phyloP scores from a whole-genome alignment of 1,140 invertebrate genomes.

The Eupristina koningsbergeri region DNA sequence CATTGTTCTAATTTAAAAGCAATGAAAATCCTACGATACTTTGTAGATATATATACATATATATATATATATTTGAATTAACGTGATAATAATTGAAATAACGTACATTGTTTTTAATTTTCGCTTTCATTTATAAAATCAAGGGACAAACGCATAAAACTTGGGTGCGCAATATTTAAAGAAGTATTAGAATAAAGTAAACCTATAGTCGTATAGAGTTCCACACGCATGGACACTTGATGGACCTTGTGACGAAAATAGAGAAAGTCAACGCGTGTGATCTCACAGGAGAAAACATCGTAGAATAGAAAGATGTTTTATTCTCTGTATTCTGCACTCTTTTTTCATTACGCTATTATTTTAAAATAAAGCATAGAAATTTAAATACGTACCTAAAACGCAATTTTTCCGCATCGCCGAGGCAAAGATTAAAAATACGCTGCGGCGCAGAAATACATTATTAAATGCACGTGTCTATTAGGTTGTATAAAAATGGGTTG shows the following conservation, averaged over 20 bases:
- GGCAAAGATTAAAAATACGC: not conserved
- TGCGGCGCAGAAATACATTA: not conserved
- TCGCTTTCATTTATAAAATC: no score
- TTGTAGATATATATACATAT: no score
- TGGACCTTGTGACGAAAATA: not conserved
- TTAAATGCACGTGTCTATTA: not conserved
- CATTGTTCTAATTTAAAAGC: not conserved
- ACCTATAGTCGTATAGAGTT: not conserved
- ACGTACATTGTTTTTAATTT: no score
- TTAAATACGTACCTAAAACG: not conserved
- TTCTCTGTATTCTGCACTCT: not conserved
- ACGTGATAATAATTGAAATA: no score
- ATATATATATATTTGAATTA: not conserved
- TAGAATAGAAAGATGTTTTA: constrained; percentile 1
- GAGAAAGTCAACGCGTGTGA: not conserved
- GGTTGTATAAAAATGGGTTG: not conserved
- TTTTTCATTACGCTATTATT: constrained; percentile 11
- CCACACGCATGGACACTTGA: not conserved
- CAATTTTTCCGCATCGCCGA: not conserved
- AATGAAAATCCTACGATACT: no score
- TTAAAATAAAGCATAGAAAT: not conserved
- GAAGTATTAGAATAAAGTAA: not conserved
- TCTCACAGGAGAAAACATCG: not conserved
- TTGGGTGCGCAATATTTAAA: not conserved
- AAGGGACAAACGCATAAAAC: no score